Percentiles rank a stretch among this genome's conserved stretches.
phyloP scores from a whole-genome alignment of 64 coral and sea anemone genomes.

The Montipora capricornis region DNA sequence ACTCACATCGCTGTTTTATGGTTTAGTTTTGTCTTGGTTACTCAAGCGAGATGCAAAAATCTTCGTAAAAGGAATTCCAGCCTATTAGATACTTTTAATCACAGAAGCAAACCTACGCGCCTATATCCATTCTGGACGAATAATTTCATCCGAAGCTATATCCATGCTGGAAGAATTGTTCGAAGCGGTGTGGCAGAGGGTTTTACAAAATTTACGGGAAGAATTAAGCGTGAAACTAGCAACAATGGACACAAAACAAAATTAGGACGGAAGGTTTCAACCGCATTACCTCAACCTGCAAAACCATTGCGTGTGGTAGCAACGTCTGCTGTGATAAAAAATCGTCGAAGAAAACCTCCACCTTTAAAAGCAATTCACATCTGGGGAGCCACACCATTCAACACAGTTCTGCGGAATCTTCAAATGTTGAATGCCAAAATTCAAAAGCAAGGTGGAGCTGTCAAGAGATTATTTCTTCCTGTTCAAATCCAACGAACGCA shows the following conservation, averaged over 20 bases:
- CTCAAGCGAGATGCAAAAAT: conserved; percentile 12
- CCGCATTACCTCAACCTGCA: conserved; percentile 63
- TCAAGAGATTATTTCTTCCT: conserved; percentile 51
- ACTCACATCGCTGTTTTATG: not conserved
- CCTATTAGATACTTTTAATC: not conserved
- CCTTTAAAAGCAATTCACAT: conserved; percentile 92
- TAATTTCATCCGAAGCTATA: not conserved
- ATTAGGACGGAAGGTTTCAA: not conserved
- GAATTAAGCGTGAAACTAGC: not conserved
- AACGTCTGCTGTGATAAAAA: conserved; percentile 87
- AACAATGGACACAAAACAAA: conserved; percentile 1
- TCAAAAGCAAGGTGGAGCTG: conserved; percentile 45
- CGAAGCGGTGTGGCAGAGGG: too few species aligned
- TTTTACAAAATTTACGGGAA: not conserved
- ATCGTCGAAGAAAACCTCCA: conserved; percentile 58
- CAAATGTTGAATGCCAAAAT: conserved; percentile 63
- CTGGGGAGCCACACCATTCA: conserved; percentile 87
- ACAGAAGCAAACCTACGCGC: not conserved
- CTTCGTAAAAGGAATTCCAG: not conserved
- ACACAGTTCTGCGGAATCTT: conserved; percentile 73
- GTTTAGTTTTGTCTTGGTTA: not conserved
- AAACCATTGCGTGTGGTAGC: conserved; percentile 85
- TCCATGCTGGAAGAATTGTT: not conserved
- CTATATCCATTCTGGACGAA: not conserved
- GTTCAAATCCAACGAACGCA: conserved; percentile 36